Evolutionary conservation across 37 sponge, comb jelly and placozoan species (phyloP), one percentile per base, ranked within the genome.

Genomic region (Amphimedon queenslandica): DNA sequence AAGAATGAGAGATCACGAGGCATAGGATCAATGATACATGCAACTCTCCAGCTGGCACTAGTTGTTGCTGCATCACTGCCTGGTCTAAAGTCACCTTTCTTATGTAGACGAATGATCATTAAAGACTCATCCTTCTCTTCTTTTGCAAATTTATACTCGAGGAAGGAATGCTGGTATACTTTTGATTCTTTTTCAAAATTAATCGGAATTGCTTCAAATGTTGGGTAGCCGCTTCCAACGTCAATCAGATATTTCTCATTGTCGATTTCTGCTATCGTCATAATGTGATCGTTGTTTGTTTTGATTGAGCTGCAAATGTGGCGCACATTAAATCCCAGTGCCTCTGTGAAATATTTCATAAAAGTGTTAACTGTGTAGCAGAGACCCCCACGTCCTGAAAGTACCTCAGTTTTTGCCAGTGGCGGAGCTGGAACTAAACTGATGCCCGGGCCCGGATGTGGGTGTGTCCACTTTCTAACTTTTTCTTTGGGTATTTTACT

Each of bases 181-280:
- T 77, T 77, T 20, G 88, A 81, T 31, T 81, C 78, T 4, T 66
- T 13, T 37, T 71, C 69, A 35, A 87, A 87, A 36, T 77, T 51
- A 13, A 87, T 29, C 1, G 81, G 77, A 40, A 87, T 72, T 6
- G 82, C 70, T 33, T 58, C 69, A 66, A 81, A 81, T 1, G 78
- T 77, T 4, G 88, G 88, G 23, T 42, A 81, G 3, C 81, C 87
- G 11, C 20, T 63, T 20, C 81, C 56, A 1, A 69, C 57, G 30
- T 87, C 88, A n/a, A 81, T 78, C 1, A 81, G 30, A 56, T 72
- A 53, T 11, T 25, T 6, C 64, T 57, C 39, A 1, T 73, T 78
- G 23, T 32, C 42, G 30, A 81, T 41, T 13, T 40, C 11, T 1
- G 77, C 73, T 35, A 76, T 30, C 0, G 61, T 72, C 21, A 35